Conservation (phyloP, 2,888 invertebrate species). For the Platypus cylindrus region DNA sequence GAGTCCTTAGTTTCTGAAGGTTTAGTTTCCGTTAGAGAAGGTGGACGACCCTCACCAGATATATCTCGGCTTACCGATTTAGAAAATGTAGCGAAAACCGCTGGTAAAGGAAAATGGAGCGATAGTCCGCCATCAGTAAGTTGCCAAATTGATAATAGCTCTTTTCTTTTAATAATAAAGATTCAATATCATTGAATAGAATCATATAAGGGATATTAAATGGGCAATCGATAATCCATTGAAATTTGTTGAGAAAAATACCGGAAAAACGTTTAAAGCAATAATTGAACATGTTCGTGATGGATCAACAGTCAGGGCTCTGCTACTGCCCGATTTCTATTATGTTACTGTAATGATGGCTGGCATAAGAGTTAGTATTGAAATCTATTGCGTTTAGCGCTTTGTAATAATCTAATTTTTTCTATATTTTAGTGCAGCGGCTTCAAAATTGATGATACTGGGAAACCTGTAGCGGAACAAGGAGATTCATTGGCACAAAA, state of each 20-base stretch:
- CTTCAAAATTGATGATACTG: conserved; percentile 64
- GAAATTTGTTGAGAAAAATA: conserved; percentile 70
- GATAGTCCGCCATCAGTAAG: conserved; percentile 24
- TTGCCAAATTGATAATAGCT: conserved; percentile 4
- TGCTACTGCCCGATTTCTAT: conserved; percentile 80
- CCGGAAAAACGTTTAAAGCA: conserved; percentile 78
- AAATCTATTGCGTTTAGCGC: not conserved
- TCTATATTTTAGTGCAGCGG: conserved; percentile 50
- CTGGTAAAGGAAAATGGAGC: conserved; percentile 73
- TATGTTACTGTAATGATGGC: conserved; percentile 92
- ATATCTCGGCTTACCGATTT: conserved; percentile 61
- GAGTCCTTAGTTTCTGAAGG: conserved; percentile 85
- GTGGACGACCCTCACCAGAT: conserved; percentile 52
- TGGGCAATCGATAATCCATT: conserved; percentile 75
- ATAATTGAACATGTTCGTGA: conserved; percentile 96
- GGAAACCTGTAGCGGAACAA: conserved; percentile 52
- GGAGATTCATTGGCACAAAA: conserved; percentile 72
- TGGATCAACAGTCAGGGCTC: conserved; percentile 88
- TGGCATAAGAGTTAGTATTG: conserved; percentile 64
- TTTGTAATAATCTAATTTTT: conserved; percentile 4
- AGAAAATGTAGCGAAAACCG: conserved; percentile 80
- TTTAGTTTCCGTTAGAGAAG: conserved; percentile 66
- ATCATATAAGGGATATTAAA: conserved; percentile 74
- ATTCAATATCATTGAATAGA: conserved; percentile 23
- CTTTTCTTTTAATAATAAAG: conserved; percentile 4